Evolutionary conservation across 92 coral and sea anemone genomes (phyloP).

Genomic region (Isaurus tuberculatus): DNA sequence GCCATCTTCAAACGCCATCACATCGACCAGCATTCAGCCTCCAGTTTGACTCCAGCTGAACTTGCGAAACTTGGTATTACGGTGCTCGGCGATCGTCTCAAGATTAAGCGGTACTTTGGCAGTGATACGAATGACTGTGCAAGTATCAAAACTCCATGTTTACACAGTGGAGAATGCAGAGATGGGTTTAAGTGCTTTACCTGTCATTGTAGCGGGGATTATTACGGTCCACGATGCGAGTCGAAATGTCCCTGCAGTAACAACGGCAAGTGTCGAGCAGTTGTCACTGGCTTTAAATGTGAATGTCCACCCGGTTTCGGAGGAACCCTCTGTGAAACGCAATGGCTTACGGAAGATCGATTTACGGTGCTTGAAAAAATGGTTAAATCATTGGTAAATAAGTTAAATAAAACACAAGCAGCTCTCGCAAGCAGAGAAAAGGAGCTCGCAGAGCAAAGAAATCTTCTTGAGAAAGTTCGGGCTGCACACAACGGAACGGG

Average conservation of each 20-base stretch:
- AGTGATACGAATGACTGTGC: constrained; percentile 66
- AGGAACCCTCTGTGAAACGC: constrained; percentile 60
- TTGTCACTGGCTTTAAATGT: constrained; percentile 58
- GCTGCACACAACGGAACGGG: constrained; percentile 50
- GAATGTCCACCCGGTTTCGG: constrained; percentile 66
- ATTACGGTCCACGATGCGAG: constrained; percentile 70
- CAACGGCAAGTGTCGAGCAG: constrained; percentile 58
- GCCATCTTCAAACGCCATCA: constrained; percentile 49
- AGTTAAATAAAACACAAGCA: constrained; percentile 41
- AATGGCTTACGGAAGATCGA: constrained; percentile 58
- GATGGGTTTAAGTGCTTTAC: constrained; percentile 71
- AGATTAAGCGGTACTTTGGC: constrained; percentile 62
- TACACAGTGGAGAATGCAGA: constrained; percentile 64
- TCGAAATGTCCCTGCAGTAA: constrained; percentile 66
- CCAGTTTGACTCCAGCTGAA: constrained; percentile 53
- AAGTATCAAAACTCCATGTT: constrained; percentile 32
- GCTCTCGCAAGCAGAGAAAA: constrained; percentile 37
- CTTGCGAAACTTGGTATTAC: constrained; percentile 63
- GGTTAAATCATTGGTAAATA: constrained; percentile 22
- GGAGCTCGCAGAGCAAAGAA: constrained; percentile 27
- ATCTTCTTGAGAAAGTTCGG: no score
- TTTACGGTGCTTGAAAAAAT: constrained; percentile 50
- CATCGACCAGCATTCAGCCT: constrained; percentile 61
- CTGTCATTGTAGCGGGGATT: constrained; percentile 55
- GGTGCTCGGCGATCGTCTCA: constrained; percentile 68